A percentile compares a stretch with the other conserved stretches of the same genome.
These are phyloP conservation scores for Cephus pulcher DNA, from an alignment of 2,888 invertebrate species.

Conservation along the genomic window DNA sequence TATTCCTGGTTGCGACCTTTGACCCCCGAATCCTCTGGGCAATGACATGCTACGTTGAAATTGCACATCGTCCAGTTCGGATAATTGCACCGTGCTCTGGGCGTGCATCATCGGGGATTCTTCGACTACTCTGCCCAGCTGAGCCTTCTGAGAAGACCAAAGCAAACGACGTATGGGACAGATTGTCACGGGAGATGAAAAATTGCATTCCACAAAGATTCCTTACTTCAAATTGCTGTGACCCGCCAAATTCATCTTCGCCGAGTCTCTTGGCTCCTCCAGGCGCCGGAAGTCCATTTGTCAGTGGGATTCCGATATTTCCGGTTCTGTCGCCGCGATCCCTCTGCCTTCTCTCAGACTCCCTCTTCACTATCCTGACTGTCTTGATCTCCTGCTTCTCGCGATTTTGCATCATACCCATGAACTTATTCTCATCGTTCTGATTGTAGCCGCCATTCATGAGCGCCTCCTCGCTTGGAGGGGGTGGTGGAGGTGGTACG, in stretches of 20 bases:
- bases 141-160: conserved; percentile 39
- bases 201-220: background rate
- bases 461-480: conserved; percentile 50
- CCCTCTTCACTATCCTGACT: conserved; percentile 91
- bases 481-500: conserved; percentile 60
- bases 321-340: conserved; percentile 78
- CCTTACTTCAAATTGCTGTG: conserved; percentile 54
- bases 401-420: conserved; percentile 71
- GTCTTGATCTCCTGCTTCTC: conserved; percentile 93
- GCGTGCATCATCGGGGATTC: conserved; percentile 53
- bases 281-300: conserved; percentile 52
- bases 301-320: conserved; percentile 56
- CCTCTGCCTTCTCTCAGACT: conserved; percentile 86
- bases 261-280: conserved; percentile 54
- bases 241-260: conserved; percentile 50
- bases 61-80: conserved; percentile 55
- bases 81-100: conserved; percentile 52
- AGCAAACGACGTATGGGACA: background rate
- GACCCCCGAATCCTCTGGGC: conserved; percentile 65
- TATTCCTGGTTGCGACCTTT: conserved; percentile 45
- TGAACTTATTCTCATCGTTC: conserved; percentile 53
- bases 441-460: conserved; percentile 50
- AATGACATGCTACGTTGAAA: conserved; percentile 67
- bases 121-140: conserved; percentile 52
- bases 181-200: background rate